Evolutionary conservation across 2,888 invertebrate genomes (phyloP), one percentile per base, ranked within the genome.

Genomic region (Cataglyphis cursor): DNA sequence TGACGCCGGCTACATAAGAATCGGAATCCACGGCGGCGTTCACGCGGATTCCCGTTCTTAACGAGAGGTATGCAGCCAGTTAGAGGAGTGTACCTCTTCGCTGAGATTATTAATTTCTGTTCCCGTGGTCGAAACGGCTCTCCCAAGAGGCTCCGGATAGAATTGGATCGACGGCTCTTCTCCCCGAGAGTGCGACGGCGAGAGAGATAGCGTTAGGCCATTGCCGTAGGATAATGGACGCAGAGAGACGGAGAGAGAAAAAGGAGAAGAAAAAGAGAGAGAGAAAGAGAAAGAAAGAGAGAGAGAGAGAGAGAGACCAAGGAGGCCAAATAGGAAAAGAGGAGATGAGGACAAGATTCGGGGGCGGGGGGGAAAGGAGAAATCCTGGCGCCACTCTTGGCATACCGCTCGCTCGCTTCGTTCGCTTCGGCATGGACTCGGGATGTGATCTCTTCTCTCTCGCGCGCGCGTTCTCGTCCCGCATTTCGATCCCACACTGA

Each of bases 361-460:
- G 87, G 84, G 75, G 80, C 81, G 84, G 87, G 87, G 84, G 75
- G 80, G 75, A 82, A 76, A 75, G 86, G 66, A 85, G 87, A 86
- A 90, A 87, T 89, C 89, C 91, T 91, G 91, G 91, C 91, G 91
- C 91, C 91, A 91, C 91, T 90, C 86, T 82, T 82, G 87, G 90
- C 91, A 90, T 90, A 90, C 90, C 90, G 84, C 84, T 88, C 85
- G 85, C 72, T 81, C 73, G 62, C 41, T 81, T 72, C 74, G 87
- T 85, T 88, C 89, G 89, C 87, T 88, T 83, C 83, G 83, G 84
- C 88, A 73, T 88, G 74, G 86, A 76, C 82, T 88, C 83, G 70
- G 70, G 70, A 68, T 28, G 91, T 28, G 91, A 90, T 93, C 73
- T 83, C 81, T 82, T 74, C 59, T 41, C 59, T 44, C 35, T 35